Conservation (phyloP, 2,797 vertebrate genomes). For the Nyctibius grandis region DNA sequence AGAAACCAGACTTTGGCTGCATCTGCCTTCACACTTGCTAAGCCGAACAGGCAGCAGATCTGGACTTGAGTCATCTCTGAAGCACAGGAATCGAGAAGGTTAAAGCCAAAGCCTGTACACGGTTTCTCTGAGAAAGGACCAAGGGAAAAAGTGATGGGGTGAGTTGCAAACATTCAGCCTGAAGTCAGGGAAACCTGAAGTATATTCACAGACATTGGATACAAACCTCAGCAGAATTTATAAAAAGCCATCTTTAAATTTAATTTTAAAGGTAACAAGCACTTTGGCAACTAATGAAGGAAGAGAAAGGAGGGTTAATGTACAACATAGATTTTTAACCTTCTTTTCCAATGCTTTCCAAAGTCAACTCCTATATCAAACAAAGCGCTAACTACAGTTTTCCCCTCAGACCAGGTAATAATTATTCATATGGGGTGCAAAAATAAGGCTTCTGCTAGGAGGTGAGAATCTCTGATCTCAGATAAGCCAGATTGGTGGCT, state of each 20-base stretch:
- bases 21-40: neutral
- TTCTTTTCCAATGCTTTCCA: neutral
- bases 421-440: neutral
- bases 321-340: neutral
- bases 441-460: neutral
- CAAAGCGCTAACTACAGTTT: neutral
- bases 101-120: neutral
- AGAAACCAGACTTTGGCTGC: neutral
- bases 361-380: neutral
- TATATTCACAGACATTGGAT: neutral
- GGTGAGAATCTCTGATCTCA: neutral
- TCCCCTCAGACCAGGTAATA: neutral
- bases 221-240: neutral
- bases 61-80: rapidly evolving
- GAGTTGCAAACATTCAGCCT: neutral
- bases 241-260: neutral
- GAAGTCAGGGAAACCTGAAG: neutral
- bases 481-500: neutral
- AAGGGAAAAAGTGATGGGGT: neutral
- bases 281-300: neutral
- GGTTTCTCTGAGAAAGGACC: neutral
- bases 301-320: neutral
- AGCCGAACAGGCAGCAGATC: neutral
- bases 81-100: neutral
- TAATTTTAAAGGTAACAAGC: neutral